Conservation (phyloP, 2,113 vertebrate genomes). For the Petroica traversi region DNA sequence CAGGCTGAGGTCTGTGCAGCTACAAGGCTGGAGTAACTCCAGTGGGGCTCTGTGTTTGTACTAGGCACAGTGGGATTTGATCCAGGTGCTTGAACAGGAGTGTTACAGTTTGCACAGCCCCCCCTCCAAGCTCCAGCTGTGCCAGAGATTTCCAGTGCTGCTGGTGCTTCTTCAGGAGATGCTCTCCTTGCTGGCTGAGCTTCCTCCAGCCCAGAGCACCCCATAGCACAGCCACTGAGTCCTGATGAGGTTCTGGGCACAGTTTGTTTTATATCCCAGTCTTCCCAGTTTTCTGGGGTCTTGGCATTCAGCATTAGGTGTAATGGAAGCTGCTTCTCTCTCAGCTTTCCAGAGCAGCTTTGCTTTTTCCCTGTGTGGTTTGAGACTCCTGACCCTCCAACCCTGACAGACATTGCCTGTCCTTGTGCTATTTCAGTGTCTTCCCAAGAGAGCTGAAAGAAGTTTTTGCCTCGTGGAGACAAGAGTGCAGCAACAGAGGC, state of each 20-base stretch:
- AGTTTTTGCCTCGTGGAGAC: constrained; percentile 96
- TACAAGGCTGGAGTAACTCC: neutral
- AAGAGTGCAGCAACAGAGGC: constrained; percentile 93
- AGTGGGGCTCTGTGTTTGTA: accelerated
- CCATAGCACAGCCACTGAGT: neutral
- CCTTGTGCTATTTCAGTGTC: constrained; percentile 76
- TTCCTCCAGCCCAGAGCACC: neutral
- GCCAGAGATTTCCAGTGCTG: neutral
- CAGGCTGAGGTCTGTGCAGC: neutral
- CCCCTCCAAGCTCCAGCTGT: neutral
- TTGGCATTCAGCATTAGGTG: neutral
- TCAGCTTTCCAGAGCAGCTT: neutral
- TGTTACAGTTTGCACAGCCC: neutral
- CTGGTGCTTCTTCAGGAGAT: neutral
- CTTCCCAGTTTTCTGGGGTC: neutral
- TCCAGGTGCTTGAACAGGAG: neutral
- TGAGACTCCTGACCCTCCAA: neutral
- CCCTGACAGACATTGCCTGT: neutral
- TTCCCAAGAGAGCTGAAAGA: constrained; percentile 97
- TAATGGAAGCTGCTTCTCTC: neutral
- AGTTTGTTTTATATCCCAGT: neutral
- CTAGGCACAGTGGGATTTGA: neutral
- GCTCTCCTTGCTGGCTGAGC: neutral
- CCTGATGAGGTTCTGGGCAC: neutral
- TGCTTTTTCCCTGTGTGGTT: neutral